Percentiles rank a stretch among this genome's conserved stretches.
Evolutionary conservation across 2,888 invertebrate species (phyloP).

Genomic region (Cremastobaeus sp.): DNA sequence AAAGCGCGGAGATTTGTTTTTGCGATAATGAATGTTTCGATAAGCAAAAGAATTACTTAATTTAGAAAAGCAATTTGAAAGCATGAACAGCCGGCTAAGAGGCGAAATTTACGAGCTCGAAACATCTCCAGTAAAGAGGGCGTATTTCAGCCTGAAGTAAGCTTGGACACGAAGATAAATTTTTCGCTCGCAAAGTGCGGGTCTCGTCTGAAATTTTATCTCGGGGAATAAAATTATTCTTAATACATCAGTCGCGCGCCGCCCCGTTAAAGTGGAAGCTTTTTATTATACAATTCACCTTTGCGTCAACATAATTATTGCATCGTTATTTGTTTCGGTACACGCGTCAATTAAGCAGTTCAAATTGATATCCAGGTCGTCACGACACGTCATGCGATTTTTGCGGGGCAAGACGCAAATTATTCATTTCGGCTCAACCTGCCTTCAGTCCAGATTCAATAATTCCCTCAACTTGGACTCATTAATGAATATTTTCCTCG

Average conservation of each 20-base stretch:
- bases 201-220: conserved; percentile 59
- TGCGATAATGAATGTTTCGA: conserved; percentile 53
- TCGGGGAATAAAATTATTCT: conserved; percentile 59
- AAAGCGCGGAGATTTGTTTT: conserved; percentile 44
- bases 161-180: conserved; percentile 59
- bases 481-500: no score
- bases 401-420: no score
- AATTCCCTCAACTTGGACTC: no score
- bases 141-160: conserved; percentile 58
- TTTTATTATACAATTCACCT: conserved; percentile 48
- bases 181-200: conserved; percentile 57
- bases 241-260: conserved; percentile 50
- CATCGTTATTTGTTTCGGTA: conserved; percentile 38
- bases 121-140: conserved; percentile 58
- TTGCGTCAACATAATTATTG: conserved; percentile 48
- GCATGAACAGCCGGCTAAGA: conserved; percentile 60
- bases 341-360: no score
- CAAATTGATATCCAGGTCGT: no score
- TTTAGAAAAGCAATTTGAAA: conserved; percentile 60
- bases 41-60: conserved; percentile 58
- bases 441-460: no score
- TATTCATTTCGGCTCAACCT: no score
- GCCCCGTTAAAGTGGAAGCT: conserved; percentile 39
- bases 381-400: no score
- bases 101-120: conserved; percentile 58